These are phyloP conservation scores for Trichogramma evanescens DNA, from an alignment of 2,888 invertebrate species.

Conservation along the genomic window DNA sequence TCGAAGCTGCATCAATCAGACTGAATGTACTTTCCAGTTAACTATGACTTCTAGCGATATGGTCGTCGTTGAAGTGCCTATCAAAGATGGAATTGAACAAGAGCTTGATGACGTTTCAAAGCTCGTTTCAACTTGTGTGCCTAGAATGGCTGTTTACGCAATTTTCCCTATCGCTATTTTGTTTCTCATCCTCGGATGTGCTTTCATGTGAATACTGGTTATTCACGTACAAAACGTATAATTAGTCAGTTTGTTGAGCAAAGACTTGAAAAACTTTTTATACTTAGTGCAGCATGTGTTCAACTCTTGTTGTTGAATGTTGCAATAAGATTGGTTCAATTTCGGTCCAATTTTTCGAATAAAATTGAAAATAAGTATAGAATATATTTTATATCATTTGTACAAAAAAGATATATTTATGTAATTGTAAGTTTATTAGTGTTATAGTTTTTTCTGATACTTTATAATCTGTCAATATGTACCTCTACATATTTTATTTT, in stretches of 20 bases:
- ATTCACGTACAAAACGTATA: neutral
- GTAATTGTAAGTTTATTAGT: too few relatives aligned
- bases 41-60: slow-evolving; percentile 67
- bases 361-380: too few relatives aligned
- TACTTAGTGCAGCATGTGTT: too few relatives aligned
- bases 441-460: too few relatives aligned
- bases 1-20: slow-evolving; percentile 68
- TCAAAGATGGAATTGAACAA: slow-evolving; percentile 71
- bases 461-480: too few relatives aligned
- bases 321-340: too few relatives aligned
- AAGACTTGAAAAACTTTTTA: too few relatives aligned
- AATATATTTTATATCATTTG: too few relatives aligned
- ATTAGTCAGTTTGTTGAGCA: neutral
- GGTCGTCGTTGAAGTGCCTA: slow-evolving; percentile 79
- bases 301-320: too few relatives aligned
- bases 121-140: slow-evolving; percentile 71
- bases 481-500: too few relatives aligned
- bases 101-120: slow-evolving; percentile 67
- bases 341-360: too few relatives aligned
- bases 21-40: slow-evolving; percentile 69
- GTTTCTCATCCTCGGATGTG: slow-evolving; percentile 69
- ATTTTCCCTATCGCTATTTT: slow-evolving; percentile 73
- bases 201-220: slow-evolving; percentile 59
- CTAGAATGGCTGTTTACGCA: slow-evolving; percentile 70
- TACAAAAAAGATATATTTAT: too few relatives aligned